A percentile compares a stretch with the other conserved stretches of the same genome.
Evolutionary conservation across 2,888 invertebrate genomes (phyloP).

Genomic region (Carpatolechia fugitivella): DNA sequence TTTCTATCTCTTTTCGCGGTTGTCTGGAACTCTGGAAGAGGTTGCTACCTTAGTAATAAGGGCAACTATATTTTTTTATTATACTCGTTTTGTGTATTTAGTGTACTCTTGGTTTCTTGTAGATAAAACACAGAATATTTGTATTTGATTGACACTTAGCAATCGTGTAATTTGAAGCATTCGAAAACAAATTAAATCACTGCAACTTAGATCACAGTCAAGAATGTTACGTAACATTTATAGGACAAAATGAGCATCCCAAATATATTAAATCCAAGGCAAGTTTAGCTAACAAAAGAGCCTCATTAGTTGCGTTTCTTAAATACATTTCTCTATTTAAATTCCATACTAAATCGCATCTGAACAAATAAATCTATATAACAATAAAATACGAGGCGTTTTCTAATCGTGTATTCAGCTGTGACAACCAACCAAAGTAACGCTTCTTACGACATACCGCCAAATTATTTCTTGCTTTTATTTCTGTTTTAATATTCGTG

Average conservation of each 20-base stretch:
- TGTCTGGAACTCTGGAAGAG: too few relatives aligned
- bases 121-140: too few relatives aligned
- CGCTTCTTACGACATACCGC: neutral
- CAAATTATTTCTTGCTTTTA: neutral
- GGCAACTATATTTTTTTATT: too few relatives aligned
- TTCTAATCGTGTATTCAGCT: conserved; percentile 29
- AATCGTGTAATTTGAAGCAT: neutral
- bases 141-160: neutral
- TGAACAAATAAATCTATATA: conserved; percentile 4
- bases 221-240: too few relatives aligned
- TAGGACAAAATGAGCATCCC: neutral
- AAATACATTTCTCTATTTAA: neutral
- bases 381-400: conserved; percentile 53
- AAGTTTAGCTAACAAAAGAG: neutral
- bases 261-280: neutral
- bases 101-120: too few relatives aligned
- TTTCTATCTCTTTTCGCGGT: too few relatives aligned
- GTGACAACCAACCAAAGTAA: conserved; percentile 24
- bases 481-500: too few relatives aligned
- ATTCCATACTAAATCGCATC: neutral
- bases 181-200: too few relatives aligned
- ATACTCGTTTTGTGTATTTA: too few relatives aligned
- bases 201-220: too few relatives aligned
- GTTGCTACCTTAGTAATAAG: too few relatives aligned
- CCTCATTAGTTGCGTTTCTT: neutral